Percentiles rank a stretch among this genome's conserved stretches.
phyloP scores from a whole-genome alignment of 2,888 invertebrate genomes.

The Syrphus vitripennis region DNA sequence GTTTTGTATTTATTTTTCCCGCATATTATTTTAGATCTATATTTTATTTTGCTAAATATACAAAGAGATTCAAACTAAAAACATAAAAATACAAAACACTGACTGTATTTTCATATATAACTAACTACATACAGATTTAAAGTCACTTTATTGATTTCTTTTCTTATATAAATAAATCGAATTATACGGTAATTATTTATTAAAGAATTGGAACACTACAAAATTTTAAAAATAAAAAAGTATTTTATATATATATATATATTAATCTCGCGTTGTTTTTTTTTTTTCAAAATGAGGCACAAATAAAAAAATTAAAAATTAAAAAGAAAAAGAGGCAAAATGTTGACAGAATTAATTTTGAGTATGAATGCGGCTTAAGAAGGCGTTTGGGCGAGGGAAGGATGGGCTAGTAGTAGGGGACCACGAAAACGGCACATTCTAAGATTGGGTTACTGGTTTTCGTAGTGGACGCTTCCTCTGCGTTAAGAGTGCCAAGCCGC shows the following conservation, averaged over 20 bases:
- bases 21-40: conserved; percentile 11
- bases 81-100: conserved; percentile 41
- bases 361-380: not conserved
- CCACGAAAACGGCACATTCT: conserved; percentile 57
- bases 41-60: conserved; percentile 31
- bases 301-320: not conserved
- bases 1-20: conserved; percentile 26
- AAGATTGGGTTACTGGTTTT: conserved; percentile 83
- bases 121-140: not conserved
- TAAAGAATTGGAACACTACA: not conserved
- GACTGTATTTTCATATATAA: conserved; percentile 46
- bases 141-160: not conserved
- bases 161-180: not conserved
- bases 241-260: not conserved
- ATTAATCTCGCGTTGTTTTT: not conserved
- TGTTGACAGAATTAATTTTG: not conserved
- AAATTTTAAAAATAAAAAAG: not conserved
- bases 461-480: conserved; percentile 85
- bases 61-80: conserved; percentile 19
- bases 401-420: not conserved
- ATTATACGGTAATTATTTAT: not conserved
- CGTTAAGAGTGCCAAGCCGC: conserved; percentile 87
- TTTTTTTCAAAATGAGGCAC: not conserved
- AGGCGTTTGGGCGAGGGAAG: not conserved
- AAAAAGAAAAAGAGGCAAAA: conserved; percentile 12